Conservation (phyloP, 1,140 invertebrate genomes). For the Batillaria attramentaria region DNA sequence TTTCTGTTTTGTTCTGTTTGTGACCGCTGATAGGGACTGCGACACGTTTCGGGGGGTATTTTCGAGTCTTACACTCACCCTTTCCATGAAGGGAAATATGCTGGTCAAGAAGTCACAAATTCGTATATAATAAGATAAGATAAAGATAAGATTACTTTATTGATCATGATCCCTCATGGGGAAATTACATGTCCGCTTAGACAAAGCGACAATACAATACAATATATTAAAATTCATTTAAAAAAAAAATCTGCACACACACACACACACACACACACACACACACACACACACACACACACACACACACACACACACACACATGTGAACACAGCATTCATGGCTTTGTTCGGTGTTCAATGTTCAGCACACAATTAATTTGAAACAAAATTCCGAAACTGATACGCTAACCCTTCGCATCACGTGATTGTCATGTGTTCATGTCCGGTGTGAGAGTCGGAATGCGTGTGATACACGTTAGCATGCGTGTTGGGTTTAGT, state of each 20-base stretch:
- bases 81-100: neutral
- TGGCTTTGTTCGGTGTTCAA: neutral
- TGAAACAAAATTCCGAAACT: neutral
- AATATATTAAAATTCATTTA: no score
- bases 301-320: constrained; percentile 27
- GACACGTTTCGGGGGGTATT: no score
- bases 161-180: no score
- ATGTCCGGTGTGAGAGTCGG: no score
- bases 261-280: constrained; percentile 9
- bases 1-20: no score
- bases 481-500: no score
- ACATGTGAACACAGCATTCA: neutral
- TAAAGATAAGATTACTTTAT: neutral
- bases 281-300: constrained; percentile 20
- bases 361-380: neutral
- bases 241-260: no score
- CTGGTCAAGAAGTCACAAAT: neutral
- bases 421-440: no score
- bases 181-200: no score
- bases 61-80: no score
- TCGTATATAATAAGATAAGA: neutral
- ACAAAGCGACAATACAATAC: neutral
- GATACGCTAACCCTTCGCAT: neutral
- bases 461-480: no score
- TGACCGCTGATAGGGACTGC: no score